A percentile compares a stretch with the other conserved stretches of the same genome.
These are phyloP conservation scores for Aethina tumida DNA, from an alignment of 1,140 invertebrate species.

Conservation along the genomic window DNA sequence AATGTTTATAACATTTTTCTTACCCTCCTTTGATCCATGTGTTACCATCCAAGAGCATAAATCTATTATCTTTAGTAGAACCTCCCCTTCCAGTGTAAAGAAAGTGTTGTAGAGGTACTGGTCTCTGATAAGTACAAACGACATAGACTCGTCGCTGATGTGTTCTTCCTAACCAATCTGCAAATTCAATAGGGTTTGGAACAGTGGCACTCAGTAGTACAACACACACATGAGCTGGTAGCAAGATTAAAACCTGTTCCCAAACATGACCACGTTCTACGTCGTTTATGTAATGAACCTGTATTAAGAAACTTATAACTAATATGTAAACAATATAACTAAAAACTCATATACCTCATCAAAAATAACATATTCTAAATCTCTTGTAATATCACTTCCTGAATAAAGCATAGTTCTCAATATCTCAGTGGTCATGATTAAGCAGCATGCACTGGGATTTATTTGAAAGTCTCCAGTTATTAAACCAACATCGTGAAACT, in stretches of 20 bases:
- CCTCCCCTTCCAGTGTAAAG: conserved; percentile 66
- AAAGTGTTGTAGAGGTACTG: conserved; percentile 91
- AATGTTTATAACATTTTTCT: conserved; percentile 17
- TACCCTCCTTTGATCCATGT: conserved; percentile 57
- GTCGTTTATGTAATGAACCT: conserved; percentile 97
- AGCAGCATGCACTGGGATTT: conserved; percentile 83
- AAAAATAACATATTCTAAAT: conserved; percentile 98
- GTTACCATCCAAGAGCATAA: conserved; percentile 72
- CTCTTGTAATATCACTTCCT: conserved; percentile 86
- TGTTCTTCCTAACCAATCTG: conserved; percentile 92
- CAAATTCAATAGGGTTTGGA: conserved; percentile 93
- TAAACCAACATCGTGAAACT: conserved; percentile 87
- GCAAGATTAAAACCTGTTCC: conserved; percentile 94
- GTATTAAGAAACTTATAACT: conserved; percentile 1
- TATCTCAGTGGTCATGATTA: conserved; percentile 99
- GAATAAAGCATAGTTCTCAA: conserved; percentile 94
- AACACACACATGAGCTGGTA: conserved; percentile 89
- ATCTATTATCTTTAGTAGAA: conserved; percentile 49
- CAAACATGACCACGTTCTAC: conserved; percentile 97
- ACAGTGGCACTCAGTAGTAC: conserved; percentile 98
- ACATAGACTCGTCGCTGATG: conserved; percentile 92
- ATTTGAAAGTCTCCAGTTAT: conserved; percentile 96
- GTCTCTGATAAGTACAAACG: conserved; percentile 86
- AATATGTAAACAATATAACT: neutral
- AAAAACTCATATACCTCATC: conserved; percentile 64